Conservation (phyloP, 1,140 invertebrate species). For the Drosophila nikananu region DNA sequence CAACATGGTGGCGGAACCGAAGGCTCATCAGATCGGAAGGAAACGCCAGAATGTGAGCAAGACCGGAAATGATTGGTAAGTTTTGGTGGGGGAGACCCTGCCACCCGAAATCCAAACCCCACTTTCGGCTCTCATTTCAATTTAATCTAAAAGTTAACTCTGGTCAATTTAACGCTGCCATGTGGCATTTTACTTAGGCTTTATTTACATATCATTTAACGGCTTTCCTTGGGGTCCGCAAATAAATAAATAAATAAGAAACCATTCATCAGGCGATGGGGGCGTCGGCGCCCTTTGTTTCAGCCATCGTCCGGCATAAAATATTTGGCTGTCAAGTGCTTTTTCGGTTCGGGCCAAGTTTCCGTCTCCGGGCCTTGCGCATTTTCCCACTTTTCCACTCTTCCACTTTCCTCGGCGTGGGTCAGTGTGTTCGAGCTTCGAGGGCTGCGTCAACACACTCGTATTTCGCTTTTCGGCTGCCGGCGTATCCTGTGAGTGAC, state of each 20-base stretch:
- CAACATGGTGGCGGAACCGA: slow-evolving; percentile 94
- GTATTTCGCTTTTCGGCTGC: slow-evolving; percentile 10
- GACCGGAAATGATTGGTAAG: slow-evolving; percentile 93
- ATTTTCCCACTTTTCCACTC: slow-evolving; percentile 1
- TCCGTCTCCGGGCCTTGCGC: slow-evolving; percentile 15
- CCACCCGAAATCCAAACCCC: not conserved
- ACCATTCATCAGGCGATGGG: slow-evolving; percentile 67
- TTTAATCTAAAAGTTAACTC: slow-evolving; percentile 70
- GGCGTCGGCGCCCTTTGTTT: slow-evolving; percentile 61
- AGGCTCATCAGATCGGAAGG: slow-evolving; percentile 92
- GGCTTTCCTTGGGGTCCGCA: slow-evolving; percentile 14
- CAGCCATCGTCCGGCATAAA: slow-evolving; percentile 64
- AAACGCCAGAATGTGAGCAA: slow-evolving; percentile 92
- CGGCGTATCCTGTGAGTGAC: slow-evolving; percentile 68
- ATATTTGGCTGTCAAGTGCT: slow-evolving; percentile 77
- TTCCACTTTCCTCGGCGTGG: slow-evolving; percentile 1
- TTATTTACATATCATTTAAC: slow-evolving; percentile 84
- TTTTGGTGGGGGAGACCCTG: slow-evolving; percentile 36
- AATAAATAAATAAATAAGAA: slow-evolving; percentile 75
- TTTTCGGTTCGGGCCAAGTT: slow-evolving; percentile 50
- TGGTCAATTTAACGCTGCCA: slow-evolving; percentile 73
- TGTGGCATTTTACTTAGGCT: slow-evolving; percentile 63
- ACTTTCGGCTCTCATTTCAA: slow-evolving; percentile 53
- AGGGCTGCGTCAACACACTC: slow-evolving; percentile 71
- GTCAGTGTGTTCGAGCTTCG: slow-evolving; percentile 70